Evolutionary conservation across 2,888 invertebrate genomes (phyloP).

Genomic region (Bellardia pandia): DNA sequence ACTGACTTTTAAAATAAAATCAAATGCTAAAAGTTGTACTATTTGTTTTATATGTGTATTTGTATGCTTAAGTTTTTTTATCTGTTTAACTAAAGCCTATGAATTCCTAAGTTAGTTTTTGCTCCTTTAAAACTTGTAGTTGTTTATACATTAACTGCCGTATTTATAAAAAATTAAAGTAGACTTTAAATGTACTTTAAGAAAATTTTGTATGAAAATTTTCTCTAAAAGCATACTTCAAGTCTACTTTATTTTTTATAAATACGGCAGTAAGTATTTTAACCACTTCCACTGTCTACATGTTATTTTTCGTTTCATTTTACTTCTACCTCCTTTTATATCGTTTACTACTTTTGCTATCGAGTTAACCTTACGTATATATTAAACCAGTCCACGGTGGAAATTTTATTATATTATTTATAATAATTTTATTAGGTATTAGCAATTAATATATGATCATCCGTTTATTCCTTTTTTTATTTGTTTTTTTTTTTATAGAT

Average conservation of each 20-base stretch:
- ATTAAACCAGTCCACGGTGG: not conserved
- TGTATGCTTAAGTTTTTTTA: conserved; percentile 13
- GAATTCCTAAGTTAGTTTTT: conserved; percentile 29
- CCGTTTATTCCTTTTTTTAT: too few species aligned
- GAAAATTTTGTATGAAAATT: too few species aligned
- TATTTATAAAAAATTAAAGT: too few species aligned
- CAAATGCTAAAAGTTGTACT: conserved; percentile 46
- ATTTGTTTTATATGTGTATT: conserved; percentile 38
- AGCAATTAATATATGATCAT: too few species aligned
- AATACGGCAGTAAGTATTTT: too few species aligned
- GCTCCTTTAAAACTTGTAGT: not conserved
- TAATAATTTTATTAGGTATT: not conserved
- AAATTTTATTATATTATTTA: not conserved
- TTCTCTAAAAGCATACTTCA: too few species aligned
- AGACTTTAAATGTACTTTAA: too few species aligned
- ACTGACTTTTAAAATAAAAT: not conserved
- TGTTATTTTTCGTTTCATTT: conserved; percentile 20
- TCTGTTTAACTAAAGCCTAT: conserved; percentile 54
- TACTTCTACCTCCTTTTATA: conserved; percentile 15
- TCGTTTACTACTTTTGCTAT: conserved; percentile 39
- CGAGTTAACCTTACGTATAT: conserved; percentile 47
- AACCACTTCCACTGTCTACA: conserved; percentile 16
- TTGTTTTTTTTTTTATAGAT: too few species aligned
- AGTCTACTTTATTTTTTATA: too few species aligned
- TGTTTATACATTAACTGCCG: not conserved